A percentile compares a stretch with the other conserved stretches of the same genome.
Conservation (phyloP, 2,113 vertebrate genomes). For the Nerophis ophidion region DNA sequence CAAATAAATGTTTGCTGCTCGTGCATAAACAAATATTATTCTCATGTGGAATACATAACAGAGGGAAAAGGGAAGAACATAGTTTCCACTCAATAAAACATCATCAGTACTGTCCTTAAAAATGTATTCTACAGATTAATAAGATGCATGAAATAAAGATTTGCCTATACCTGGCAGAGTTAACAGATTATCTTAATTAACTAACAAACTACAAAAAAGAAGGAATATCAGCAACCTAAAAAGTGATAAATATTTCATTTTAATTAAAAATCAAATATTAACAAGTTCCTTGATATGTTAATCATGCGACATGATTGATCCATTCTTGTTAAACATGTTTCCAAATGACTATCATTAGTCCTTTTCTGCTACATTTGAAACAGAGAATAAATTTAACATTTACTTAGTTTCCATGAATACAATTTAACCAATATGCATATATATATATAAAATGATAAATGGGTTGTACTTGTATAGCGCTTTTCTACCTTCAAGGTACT, state of each 20-base stretch:
- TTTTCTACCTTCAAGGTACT: too few relatives aligned
- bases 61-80: neutral
- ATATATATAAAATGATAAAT: too few relatives aligned
- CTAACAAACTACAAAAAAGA: slow-evolving; percentile 29
- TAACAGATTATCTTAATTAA: neutral
- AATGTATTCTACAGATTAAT: too few relatives aligned
- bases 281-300: slow-evolving; percentile 65
- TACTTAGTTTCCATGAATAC: neutral
- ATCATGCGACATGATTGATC: slow-evolving; percentile 66
- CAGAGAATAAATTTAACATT: slow-evolving; percentile 13
- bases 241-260: slow-evolving; percentile 63
- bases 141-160: neutral
- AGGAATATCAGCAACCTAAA: slow-evolving; percentile 50
- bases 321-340: slow-evolving; percentile 56
- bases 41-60: neutral
- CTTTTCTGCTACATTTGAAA: slow-evolving; percentile 36
- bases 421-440: neutral
- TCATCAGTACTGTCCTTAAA: too few relatives aligned
- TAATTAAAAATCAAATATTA: slow-evolving; percentile 73
- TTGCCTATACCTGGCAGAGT: neutral
- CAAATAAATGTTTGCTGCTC: neutral
- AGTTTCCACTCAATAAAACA: too few relatives aligned
- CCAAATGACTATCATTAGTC: slow-evolving; percentile 57
- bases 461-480: too few relatives aligned
- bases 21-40: neutral